Conservation (phyloP, 2,888 invertebrate species). For the Drosophila aldrichi region DNA sequence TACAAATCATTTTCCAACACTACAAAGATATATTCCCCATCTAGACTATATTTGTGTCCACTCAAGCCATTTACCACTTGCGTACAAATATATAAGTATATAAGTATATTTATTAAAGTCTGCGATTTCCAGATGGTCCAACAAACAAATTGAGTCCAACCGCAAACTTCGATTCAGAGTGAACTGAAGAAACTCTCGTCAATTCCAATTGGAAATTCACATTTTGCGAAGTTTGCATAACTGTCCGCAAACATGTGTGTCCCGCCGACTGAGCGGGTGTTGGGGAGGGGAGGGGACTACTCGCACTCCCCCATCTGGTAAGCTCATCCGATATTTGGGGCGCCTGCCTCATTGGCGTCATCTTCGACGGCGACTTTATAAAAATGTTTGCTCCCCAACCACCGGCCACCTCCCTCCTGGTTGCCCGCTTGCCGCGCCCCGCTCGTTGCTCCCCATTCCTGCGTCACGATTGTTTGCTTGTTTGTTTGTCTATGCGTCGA, state of each 20-base stretch:
- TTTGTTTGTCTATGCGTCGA: slow-evolving; percentile 74
- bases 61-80: not conserved
- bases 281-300: not conserved
- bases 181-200: slow-evolving; percentile 13
- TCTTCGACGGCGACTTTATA: slow-evolving; percentile 74
- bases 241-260: slow-evolving; percentile 80
- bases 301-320: not conserved
- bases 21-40: not conserved
- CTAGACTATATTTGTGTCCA: not conserved
- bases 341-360: slow-evolving; percentile 63
- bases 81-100: no score
- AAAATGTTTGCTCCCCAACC: slow-evolving; percentile 70
- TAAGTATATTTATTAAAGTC: not conserved
- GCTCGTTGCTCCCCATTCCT: slow-evolving; percentile 34
- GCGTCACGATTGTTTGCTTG: slow-evolving; percentile 39
- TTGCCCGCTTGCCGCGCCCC: not conserved
- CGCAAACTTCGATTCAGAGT: slow-evolving; percentile 7
- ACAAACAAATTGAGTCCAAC: slow-evolving; percentile 6
- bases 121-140: not conserved
- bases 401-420: not conserved
- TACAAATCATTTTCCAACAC: slow-evolving; percentile 8
- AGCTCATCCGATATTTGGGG: slow-evolving; percentile 14
- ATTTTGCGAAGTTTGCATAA: slow-evolving; percentile 70
- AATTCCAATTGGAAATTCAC: slow-evolving; percentile 26
- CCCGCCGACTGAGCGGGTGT: slow-evolving; percentile 15